phyloP scores from a whole-genome alignment of 64 coral and sea anemone species.

The Porites australiensis region DNA sequence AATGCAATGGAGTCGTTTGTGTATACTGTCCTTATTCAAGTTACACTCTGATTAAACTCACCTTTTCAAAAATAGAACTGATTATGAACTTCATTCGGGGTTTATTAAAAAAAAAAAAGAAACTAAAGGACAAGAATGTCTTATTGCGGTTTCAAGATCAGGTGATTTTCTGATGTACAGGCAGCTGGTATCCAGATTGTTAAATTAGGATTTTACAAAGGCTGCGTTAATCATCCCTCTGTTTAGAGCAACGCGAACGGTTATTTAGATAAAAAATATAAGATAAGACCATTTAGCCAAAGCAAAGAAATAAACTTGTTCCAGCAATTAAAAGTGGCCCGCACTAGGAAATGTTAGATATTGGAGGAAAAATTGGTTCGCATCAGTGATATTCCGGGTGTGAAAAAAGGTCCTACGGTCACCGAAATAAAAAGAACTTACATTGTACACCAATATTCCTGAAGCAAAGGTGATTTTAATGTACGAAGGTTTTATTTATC shows the following conservation, averaged over 20 bases:
- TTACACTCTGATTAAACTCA: no score
- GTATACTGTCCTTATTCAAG: no score
- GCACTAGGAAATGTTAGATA: neutral
- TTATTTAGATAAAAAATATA: conserved; percentile 59
- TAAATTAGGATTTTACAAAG: conserved; percentile 40
- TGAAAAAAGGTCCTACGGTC: neutral
- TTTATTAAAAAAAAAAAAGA: neutral
- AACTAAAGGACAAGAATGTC: neutral
- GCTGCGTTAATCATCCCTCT: conserved; percentile 44
- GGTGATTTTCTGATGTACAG: neutral
- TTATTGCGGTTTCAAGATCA: neutral
- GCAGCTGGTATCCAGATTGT: conserved; percentile 54
- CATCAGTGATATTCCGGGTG: neutral
- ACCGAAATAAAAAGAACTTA: no score
- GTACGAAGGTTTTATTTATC: no score
- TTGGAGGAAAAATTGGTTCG: neutral
- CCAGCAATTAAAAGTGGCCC: neutral
- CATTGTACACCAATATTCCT: no score
- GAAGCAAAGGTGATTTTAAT: no score
- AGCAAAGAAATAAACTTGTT: conserved; percentile 1
- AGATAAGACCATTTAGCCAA: conserved; percentile 36
- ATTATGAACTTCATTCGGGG: no score
- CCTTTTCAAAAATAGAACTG: no score
- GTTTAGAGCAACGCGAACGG: conserved; percentile 53
- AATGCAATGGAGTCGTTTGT: no score